A percentile compares a stretch with the other conserved stretches of the same genome.
Conservation (phyloP, 1,140 invertebrate genomes). For the Pseudomyrmex sp. region DNA sequence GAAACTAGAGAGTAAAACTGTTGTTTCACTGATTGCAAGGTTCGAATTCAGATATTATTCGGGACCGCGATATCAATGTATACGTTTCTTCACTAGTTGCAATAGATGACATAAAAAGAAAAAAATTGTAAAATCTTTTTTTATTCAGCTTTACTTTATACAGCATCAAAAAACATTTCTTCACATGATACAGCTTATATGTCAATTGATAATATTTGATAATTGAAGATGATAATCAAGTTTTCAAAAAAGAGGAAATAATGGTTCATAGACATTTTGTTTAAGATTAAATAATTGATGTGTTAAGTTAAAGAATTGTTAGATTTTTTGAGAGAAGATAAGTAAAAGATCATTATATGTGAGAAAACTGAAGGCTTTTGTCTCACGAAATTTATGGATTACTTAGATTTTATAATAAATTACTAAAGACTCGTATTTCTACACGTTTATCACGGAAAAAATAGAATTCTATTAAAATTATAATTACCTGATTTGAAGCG, state of each 20-base stretch:
- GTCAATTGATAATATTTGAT: background rate
- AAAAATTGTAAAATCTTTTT: no score
- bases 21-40: no score
- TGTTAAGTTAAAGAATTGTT: background rate
- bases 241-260: background rate
- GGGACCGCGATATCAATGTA: no score
- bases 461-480: background rate
- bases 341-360: constrained; percentile 7
- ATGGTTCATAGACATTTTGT: background rate
- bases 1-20: no score
- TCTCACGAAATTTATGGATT: background rate
- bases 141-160: no score
- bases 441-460: background rate
- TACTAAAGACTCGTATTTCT: background rate
- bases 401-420: background rate
- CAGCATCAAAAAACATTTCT: no score
- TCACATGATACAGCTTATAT: no score
- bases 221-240: background rate
- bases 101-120: no score
- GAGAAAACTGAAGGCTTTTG: constrained; percentile 28
- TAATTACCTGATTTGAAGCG: constrained; percentile 95
- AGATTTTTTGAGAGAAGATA: constrained; percentile 1
- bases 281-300: constrained; percentile 11
- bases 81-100: no score
- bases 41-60: no score